Percentiles rank a stretch among this genome's conserved stretches.
Evolutionary conservation across 2,113 vertebrate species (phyloP).

Genomic region (Arenaria interpres): DNA sequence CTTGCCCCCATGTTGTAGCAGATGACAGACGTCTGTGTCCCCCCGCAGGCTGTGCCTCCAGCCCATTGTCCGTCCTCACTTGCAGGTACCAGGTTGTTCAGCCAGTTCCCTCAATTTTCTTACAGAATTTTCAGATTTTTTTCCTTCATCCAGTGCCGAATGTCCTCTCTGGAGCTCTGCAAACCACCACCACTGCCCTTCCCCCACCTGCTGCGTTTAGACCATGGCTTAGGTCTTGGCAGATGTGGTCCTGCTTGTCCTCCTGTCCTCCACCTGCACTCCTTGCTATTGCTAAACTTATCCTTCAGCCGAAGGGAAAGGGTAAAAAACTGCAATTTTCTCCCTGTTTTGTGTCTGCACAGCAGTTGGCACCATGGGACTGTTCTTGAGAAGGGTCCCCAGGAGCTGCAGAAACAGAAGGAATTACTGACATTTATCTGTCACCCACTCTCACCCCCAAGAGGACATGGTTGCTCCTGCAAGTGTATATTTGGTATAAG

Average conservation of each 20-base stretch:
- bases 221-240: neutral
- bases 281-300: accelerated
- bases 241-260: neutral
- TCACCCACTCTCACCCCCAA: accelerated
- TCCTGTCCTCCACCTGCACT: neutral
- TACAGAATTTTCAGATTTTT: neutral
- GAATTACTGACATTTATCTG: neutral
- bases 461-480: neutral
- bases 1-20: neutral
- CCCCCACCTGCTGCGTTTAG: neutral
- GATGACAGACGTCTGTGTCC: neutral
- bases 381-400: neutral
- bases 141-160: neutral
- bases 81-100: neutral
- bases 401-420: neutral
- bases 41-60: neutral
- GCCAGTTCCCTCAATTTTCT: neutral
- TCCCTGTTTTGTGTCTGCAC: neutral
- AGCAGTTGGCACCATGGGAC: accelerated
- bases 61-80: neutral
- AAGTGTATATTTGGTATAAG: neutral
- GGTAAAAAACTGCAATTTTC: neutral
- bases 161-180: neutral
- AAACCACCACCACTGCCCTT: neutral
- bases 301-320: no score